phyloP scores from a whole-genome alignment of 1,140 invertebrate species.

The Brachionus rotundiformis region DNA sequence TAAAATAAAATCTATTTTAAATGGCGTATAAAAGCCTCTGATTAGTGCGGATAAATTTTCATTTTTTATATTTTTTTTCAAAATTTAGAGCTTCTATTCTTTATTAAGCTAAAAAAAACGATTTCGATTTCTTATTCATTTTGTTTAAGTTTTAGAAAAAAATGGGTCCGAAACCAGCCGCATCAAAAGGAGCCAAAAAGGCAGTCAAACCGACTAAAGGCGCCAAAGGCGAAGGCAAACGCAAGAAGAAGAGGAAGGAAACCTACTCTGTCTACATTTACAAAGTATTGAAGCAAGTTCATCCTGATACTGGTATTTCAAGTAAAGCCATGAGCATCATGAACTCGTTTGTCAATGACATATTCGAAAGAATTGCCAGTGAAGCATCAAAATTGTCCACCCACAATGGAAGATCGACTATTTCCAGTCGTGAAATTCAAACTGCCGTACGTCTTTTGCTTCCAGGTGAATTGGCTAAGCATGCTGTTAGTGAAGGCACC shows the following conservation, averaged over 20 bases:
- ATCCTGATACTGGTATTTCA: constrained; percentile 72
- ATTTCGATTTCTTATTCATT: neutral
- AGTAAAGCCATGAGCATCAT: constrained; percentile 62
- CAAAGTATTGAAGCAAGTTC: constrained; percentile 75
- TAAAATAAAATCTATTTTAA: neutral
- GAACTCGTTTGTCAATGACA: constrained; percentile 65
- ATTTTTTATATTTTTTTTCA: constrained; percentile 13
- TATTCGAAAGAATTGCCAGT: constrained; percentile 64
- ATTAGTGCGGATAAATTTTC: neutral
- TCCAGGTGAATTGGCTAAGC: constrained; percentile 70
- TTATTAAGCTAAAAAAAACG: neutral
- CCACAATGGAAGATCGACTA: constrained; percentile 64
- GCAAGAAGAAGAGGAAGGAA: constrained; percentile 62
- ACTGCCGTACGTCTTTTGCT: constrained; percentile 69
- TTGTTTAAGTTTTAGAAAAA: constrained; percentile 37
- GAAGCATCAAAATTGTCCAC: constrained; percentile 60
- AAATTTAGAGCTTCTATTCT: neutral
- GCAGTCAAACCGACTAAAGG: constrained; percentile 55
- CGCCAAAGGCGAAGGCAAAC: constrained; percentile 50
- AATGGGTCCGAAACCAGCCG: constrained; percentile 52
- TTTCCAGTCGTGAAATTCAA: constrained; percentile 69
- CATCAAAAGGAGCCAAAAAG: constrained; percentile 55
- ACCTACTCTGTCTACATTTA: constrained; percentile 73
- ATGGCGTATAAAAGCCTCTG: neutral
- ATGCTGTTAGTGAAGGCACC: constrained; percentile 69